Evolutionary conservation across 2,888 invertebrate species (phyloP), one percentile per base, ranked within the genome.

Genomic region (Empis stercorea): DNA sequence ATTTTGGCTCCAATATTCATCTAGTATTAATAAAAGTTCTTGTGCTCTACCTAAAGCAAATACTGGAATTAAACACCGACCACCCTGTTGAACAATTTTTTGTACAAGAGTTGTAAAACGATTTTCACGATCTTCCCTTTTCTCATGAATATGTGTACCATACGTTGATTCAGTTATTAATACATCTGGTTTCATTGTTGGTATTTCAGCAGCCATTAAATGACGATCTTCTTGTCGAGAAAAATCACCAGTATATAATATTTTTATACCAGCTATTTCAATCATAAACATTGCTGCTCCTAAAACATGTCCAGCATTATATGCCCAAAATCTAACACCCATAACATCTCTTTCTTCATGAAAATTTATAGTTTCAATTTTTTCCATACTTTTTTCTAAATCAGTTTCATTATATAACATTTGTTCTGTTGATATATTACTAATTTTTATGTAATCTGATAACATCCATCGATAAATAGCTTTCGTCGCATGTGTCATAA

Each of bases 221-320:
- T 99, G 99, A 10, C 99, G 74, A 71, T 99, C 99, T 68, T 99
- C 99, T 71, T 97, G 94, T 42, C 99, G 75, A 3, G 97, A 97
- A 66, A 99, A 99, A 63, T 99, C 99, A 0, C 99, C 99, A 0
- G 99, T 99, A 64, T 97, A 97, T 13, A 97, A 71, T 51, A 93
- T 76, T 74, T 92, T 94, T 2, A 97, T 95, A 13, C 97, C 99
- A 30, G 97, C 99, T 44, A 99, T 99, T 75, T 99, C 97, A 49
- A 99, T 91, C 95, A 99, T 96, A 66, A 99, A 99, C 97, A 99
- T 99, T 46, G 97, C 97, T 0, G 99, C 99, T 0, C 99, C 99
- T 0, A 99, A 73, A 4, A 99, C 99, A 69, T 99, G 99, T 0
- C 99, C 99, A 0, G 99, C 99, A 65, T 94, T 93, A 68, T 99